phyloP scores from a whole-genome alignment of 2,113 vertebrate species.

The Dicrurus megarhynchus region DNA sequence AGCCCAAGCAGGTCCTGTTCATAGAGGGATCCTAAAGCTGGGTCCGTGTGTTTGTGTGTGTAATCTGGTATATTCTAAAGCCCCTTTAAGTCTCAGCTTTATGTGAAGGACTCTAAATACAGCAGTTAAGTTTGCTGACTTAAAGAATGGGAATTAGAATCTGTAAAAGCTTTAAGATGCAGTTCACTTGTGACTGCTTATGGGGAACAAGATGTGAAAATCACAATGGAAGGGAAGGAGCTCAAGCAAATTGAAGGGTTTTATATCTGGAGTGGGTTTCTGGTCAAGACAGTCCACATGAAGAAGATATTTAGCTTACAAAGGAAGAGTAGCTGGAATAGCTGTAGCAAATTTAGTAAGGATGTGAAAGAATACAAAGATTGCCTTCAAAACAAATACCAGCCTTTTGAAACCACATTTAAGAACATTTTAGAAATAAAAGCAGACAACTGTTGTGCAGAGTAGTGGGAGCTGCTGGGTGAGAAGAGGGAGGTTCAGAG shows the following conservation, averaged over 20 bases:
- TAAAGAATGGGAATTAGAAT: neutral
- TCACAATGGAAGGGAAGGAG: neutral
- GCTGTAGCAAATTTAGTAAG: neutral
- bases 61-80: neutral
- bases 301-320: neutral
- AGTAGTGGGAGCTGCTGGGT: neutral
- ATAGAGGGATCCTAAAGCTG: neutral
- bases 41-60: neutral
- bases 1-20: neutral
- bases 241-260: neutral
- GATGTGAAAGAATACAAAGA: neutral
- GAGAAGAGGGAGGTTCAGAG: neutral
- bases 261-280: neutral
- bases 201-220: neutral
- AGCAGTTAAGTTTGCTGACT: neutral
- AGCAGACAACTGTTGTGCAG: neutral
- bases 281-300: neutral
- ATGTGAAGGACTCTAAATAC: neutral
- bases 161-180: neutral
- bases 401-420: neutral
- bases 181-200: neutral
- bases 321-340: neutral
- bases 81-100: neutral
- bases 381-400: neutral
- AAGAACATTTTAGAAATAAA: neutral